phyloP scores from a whole-genome alignment of 2,888 invertebrate genomes.

The Hylaea fasciaria region DNA sequence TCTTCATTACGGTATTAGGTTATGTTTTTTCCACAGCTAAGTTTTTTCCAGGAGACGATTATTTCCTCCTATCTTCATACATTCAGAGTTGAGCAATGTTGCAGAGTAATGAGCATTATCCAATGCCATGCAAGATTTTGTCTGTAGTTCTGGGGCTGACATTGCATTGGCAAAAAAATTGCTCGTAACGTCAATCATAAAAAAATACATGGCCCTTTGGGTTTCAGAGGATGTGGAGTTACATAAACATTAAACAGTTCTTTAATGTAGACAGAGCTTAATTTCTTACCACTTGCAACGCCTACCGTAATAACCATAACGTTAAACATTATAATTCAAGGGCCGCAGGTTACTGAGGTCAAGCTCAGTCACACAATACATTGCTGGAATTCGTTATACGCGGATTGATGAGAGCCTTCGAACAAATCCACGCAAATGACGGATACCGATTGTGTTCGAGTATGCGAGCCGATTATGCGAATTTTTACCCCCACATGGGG shows the following conservation, averaged over 20 bases:
- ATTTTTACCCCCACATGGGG: slow-evolving; percentile 40
- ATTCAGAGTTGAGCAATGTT: too few species aligned
- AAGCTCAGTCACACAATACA: slow-evolving; percentile 35
- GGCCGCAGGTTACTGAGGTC: slow-evolving; percentile 20
- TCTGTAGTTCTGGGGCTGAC: too few species aligned
- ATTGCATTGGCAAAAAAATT: too few species aligned
- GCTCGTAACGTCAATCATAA: too few species aligned
- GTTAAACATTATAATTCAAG: slow-evolving; percentile 30
- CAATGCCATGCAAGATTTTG: too few species aligned
- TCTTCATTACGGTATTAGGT: too few species aligned
- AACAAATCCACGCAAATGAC: slow-evolving; percentile 32
- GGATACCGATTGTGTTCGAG: slow-evolving; percentile 25
- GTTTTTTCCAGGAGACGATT: too few species aligned
- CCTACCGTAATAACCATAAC: slow-evolving; percentile 35
- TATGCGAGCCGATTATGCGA: slow-evolving; percentile 28
- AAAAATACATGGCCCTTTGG: too few species aligned
- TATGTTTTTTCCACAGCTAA: too few species aligned
- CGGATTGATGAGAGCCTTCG: slow-evolving; percentile 31
- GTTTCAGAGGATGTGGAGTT: too few species aligned
- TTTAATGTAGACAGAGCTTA: slow-evolving; percentile 11
- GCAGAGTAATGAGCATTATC: too few species aligned
- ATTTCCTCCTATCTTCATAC: too few species aligned
- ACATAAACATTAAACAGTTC: neutral
- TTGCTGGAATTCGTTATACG: slow-evolving; percentile 20
- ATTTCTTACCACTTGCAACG: slow-evolving; percentile 27